Base-by-base conservation (phyloP, 2,888 invertebrate genomes). In the Netelia melanura region DNA sequence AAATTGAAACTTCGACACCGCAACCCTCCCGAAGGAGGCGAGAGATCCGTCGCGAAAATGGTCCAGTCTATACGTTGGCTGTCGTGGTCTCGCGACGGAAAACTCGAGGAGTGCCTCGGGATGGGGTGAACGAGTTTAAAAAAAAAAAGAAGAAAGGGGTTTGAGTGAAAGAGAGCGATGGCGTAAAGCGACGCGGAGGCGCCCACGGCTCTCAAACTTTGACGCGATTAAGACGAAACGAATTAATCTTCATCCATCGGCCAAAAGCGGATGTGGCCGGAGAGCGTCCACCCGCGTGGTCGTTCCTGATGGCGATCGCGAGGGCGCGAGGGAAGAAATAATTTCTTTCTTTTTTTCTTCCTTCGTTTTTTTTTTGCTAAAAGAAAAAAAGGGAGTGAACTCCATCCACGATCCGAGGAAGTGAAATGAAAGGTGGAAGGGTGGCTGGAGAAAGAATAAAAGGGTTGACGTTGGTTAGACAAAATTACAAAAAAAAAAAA, bases 221-320 rank as follows among this genome's bases (percentile, higher is more conserved):
- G 93, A 94, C 92, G 91, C 93, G 93, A 93, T 94, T 93, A 94
- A 93, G 93, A 93, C 92, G 92, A 91, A 93, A 93, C 91, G 93
- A 94, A 93, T 94, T 94, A 94, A 94, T 94, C 93, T 94, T 94
- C 93, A 92, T 93, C 93, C 92, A 83, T 85, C 81, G 83, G 56
- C 74, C 86, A 71, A 86, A 80, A 79, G 71, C 38, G 72, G 62
- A 76, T 80, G 44, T 52, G 70, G 68, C 64, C 72, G 62, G 74
- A 9, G 58, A 61, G 78, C 61, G 81, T 75, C 78, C 85, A 79
- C 65, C 79, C 64, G 76, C 67, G 76, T 76, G 82, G 82, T 76
- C 82, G 79, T 85, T 78, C 52, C 62, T 54, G 5, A 38, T 38
- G 61, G 80, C 82, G 85, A 85, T 85, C 85, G 76, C 76, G 82